Conservation (phyloP, 2,888 invertebrate genomes). For the Ischnura elegans region DNA sequence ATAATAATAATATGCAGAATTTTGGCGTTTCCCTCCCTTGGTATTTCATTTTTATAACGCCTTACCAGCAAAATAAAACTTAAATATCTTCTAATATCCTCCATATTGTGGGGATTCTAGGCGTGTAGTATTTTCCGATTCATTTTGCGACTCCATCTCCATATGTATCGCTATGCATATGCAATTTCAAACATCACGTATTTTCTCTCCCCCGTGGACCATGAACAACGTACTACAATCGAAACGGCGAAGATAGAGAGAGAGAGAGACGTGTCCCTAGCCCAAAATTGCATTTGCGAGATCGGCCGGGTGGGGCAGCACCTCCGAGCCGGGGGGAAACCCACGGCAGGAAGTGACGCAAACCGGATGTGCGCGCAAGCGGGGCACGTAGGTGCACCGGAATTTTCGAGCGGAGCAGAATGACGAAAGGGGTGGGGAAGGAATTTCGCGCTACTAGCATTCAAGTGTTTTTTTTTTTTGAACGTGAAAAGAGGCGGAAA, state of each 20-base stretch:
- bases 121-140: too few relatives aligned
- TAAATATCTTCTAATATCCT: too few relatives aligned
- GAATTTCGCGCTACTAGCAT: constrained; percentile 8
- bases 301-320: neutral
- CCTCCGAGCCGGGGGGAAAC: neutral
- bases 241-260: neutral
- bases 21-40: too few relatives aligned
- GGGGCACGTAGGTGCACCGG: constrained; percentile 23
- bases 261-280: neutral
- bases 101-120: too few relatives aligned
- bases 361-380: constrained; percentile 52
- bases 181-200: too few relatives aligned
- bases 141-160: too few relatives aligned
- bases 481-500: constrained; percentile 39
- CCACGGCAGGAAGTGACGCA: constrained; percentile 41
- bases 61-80: too few relatives aligned
- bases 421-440: neutral
- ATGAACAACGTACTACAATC: neutral
- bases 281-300: neutral
- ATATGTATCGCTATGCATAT: too few relatives aligned
- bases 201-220: too few relatives aligned
- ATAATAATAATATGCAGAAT: too few relatives aligned
- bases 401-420: constrained; percentile 28
- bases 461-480: neutral
- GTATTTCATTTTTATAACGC: too few relatives aligned